Base-by-base conservation (phyloP, 1,140 invertebrate genomes). In the Caligus rogercresseyi region DNA sequence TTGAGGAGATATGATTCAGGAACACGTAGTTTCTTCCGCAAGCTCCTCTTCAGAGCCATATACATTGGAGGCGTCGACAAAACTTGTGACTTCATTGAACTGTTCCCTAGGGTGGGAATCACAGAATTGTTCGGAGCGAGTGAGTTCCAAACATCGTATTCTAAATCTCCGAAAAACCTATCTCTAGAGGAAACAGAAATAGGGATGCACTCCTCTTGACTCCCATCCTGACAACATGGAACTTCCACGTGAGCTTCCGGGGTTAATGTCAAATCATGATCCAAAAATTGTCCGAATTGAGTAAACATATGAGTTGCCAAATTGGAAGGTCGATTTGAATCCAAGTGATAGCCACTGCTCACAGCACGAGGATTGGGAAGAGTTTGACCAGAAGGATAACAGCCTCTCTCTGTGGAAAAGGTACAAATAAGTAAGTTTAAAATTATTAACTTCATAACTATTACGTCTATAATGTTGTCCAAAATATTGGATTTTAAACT, bases 231-330 rank as follows among this genome's bases (percentile, higher is more conserved):
- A 60, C 57, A 60, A 21, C 57, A 60, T 13, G 7, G 7, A 16
- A 24, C 23, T 18, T 21, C 23, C 57, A 24, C 57, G 21, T 26
- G 24, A 43, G 31, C 31, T 31, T 77, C 75, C 2, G 78, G 78
- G 3, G 79, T 79, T 63, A 78, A 73, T 3, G 79, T 79, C 11
- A 80, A 25, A 61, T 78, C 78, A 60, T 80, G 78, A 65, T 80
- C 78, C 20, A 80, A 54, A 61, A 78, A 72, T 66, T 78, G 78
- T 11, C 73, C 78, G 67, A 75, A 79, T 67, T 75, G 71, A 69
- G 74, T 74, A 11, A 75, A 61, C 64, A 89, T 81, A 51, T 86
- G 80, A 0, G 85, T 87, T 4, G 67, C 18, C 15, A 62, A 56
- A 3, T 64, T 67, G 13, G 25, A 11, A 51, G 66, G 43, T 1